Percentiles rank a stretch among this genome's conserved stretches.
These are phyloP conservation scores for Plecturocebus donacophilus DNA, from an alignment of 2,113 vertebrate species.

Conservation along the genomic window DNA sequence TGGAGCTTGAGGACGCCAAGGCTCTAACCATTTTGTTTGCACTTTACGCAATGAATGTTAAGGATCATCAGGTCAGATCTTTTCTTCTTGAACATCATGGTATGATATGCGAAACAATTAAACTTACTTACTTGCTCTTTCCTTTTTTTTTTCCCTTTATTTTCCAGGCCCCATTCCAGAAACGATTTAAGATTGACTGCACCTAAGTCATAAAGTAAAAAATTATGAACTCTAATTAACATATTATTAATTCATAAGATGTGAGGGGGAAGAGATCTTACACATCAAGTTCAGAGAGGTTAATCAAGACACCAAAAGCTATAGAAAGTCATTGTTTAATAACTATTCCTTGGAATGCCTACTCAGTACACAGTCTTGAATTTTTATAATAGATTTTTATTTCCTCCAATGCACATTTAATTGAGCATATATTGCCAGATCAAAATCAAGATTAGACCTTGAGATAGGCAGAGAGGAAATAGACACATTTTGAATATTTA, in stretches of 20 bases:
- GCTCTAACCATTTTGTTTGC: no score
- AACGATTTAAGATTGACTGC: neutral
- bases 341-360: constrained; percentile 44
- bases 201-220: constrained; percentile 39
- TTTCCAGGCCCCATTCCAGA: neutral
- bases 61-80: no score
- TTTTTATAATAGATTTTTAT: neutral
- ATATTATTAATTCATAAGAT: constrained; percentile 54
- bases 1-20: rapidly evolving
- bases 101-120: neutral
- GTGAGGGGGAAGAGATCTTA: constrained; percentile 57
- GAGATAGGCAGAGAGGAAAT: neutral
- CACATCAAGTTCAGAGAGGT: neutral
- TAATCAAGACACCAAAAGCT: constrained; percentile 1
- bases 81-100: neutral
- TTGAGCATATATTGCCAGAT: neutral
- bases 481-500: neutral
- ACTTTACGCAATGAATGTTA: neutral
- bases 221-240: constrained; percentile 56
- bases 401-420: neutral
- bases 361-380: no score
- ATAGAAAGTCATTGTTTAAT: neutral
- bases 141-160: neutral
- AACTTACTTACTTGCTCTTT: neutral
- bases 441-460: neutral